phyloP scores from a whole-genome alignment of 2,113 vertebrate genomes.

The Chaetorhynchus papuensis region DNA sequence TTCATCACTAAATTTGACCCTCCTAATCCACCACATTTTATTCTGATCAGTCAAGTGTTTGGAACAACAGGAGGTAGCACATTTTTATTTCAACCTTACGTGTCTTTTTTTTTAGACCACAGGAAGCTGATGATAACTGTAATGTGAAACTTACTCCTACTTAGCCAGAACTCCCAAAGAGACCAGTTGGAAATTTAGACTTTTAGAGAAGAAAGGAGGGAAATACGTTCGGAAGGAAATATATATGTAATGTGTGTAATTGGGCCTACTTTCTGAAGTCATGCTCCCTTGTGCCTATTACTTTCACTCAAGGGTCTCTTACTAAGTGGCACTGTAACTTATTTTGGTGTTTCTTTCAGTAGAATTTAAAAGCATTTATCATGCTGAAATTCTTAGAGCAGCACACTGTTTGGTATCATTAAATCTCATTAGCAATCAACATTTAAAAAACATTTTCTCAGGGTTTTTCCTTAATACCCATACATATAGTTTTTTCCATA shows the following conservation, averaged over 20 bases:
- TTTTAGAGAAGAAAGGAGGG: not conserved
- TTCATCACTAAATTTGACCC: not conserved
- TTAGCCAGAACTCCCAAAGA: not conserved
- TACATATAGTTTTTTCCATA: constrained; percentile 63
- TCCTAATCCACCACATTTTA: not conserved
- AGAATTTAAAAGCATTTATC: constrained; percentile 62
- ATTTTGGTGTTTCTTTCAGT: constrained; percentile 19
- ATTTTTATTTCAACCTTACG: not conserved
- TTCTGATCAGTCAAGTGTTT: not conserved
- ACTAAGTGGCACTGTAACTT: constrained; percentile 41
- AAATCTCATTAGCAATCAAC: constrained; percentile 70
- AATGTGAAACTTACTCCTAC: not conserved
- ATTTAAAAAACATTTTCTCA: constrained; percentile 70
- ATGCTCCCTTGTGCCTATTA: not conserved
- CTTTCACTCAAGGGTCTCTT: constrained; percentile 33
- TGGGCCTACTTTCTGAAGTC: not conserved
- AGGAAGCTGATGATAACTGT: not conserved
- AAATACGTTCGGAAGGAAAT: not conserved
- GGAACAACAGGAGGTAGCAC: not conserved
- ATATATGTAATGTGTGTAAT: not conserved
- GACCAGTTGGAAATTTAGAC: not conserved
- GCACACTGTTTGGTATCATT: constrained; percentile 67
- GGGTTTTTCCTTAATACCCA: constrained; percentile 51
- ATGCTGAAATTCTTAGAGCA: constrained; percentile 50
- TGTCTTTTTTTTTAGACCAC: not conserved